Conservation (phyloP, 1,140 invertebrate genomes). For the Aphelinus atriplicis region DNA sequence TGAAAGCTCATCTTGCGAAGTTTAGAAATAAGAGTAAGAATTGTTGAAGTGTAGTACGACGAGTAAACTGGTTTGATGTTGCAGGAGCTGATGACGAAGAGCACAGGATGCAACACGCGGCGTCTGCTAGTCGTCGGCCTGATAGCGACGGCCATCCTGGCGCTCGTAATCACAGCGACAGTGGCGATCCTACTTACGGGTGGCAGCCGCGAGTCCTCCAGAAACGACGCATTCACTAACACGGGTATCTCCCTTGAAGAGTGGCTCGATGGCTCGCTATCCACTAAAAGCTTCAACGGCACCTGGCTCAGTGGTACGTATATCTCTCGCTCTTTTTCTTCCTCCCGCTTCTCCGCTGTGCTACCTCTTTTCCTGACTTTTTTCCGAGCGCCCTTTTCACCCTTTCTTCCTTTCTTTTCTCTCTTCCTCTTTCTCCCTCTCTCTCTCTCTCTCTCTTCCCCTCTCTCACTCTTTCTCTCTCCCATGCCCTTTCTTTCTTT, state of each 20-base stretch:
- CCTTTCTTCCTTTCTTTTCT: background rate
- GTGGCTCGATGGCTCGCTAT: slow-evolving; percentile 59
- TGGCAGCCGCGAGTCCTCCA: slow-evolving; percentile 41
- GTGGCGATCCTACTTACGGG: slow-evolving; percentile 57
- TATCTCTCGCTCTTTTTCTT: slow-evolving; percentile 32
- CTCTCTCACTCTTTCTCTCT: too few species aligned
- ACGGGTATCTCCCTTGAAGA: slow-evolving; percentile 60
- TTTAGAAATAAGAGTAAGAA: too few species aligned
- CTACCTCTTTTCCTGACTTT: too few species aligned
- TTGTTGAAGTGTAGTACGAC: too few species aligned
- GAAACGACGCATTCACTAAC: slow-evolving; percentile 43
- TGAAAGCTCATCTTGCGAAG: too few species aligned
- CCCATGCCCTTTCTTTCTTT: too few species aligned
- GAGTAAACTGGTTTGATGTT: slow-evolving; percentile 41
- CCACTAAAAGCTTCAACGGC: slow-evolving; percentile 63
- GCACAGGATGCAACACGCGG: slow-evolving; percentile 60
- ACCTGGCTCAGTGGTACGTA: slow-evolving; percentile 64
- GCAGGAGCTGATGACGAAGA: slow-evolving; percentile 64
- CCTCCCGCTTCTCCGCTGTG: slow-evolving; percentile 22
- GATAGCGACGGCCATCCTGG: slow-evolving; percentile 53
- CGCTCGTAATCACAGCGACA: slow-evolving; percentile 56
- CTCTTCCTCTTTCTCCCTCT: background rate
- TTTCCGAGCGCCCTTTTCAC: background rate
- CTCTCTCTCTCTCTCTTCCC: background rate
- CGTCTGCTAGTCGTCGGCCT: slow-evolving; percentile 54